Evolutionary conservation across 2,113 vertebrate species (phyloP), one percentile per base, ranked within the genome.

Genomic region (Tragelaphus buxtoni): DNA sequence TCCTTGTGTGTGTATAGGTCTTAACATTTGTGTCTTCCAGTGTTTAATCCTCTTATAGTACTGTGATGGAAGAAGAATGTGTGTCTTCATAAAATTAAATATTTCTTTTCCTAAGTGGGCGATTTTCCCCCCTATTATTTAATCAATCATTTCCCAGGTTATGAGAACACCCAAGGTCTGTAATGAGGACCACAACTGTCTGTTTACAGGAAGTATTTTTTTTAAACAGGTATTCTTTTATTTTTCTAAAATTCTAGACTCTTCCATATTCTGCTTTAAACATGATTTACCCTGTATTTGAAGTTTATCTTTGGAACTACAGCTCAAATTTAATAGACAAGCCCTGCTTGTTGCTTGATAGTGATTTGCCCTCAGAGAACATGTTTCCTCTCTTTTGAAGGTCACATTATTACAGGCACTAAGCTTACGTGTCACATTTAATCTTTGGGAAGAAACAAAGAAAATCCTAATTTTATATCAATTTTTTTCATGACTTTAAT

Each of bases 1-100:
- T 61, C 5, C 5, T 61, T 14, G 12, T 30, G 12, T 0, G 0
- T 65, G 32, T n/a, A n/a, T 18, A n/a, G 7, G 0, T 65, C 7
- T n/a, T 9, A n/a, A n/a, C 61, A 18, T 4, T n/a, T 20, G 65
- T 17, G 61, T 65, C 32, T 65, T n/a, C 4, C 61, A n/a, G 32
- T n/a, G 32, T 18, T 65, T n/a, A n/a, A n/a, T 18, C 10, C 61
- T n/a, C 1, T 65, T 65, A 65, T 3, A 4, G 32, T 65, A 18
- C 7, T 65, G 14, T 18, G 32, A n/a, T 65, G 32, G 61, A 65
- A n/a, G 32, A n/a, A 65, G 1, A 65, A 7, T n/a, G 7, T 65
- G 32, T 65, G 16, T n/a, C 16, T 65, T 65, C 61, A 65, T 65
- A 65, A 65, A n/a, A 65, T 2, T n/a, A n/a, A 65, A 63, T n/a